Percentiles rank a stretch among this genome's conserved stretches.
Conservation (phyloP, 2,888 invertebrate species). For the Tillus elongatus region DNA sequence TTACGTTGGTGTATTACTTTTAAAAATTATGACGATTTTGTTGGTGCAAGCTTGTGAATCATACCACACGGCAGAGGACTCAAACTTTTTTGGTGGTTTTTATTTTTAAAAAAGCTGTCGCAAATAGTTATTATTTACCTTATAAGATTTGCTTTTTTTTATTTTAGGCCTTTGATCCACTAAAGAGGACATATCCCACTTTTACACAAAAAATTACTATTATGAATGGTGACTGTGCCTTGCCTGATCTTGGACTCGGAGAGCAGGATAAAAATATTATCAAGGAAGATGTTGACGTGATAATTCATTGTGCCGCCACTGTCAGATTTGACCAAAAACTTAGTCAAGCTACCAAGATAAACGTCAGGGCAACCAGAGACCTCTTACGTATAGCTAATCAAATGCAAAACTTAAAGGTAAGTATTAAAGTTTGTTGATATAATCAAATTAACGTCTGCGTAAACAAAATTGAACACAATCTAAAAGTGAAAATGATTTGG, state of each 20-base stretch:
- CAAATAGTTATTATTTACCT: no score
- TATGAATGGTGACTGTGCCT: slow-evolving; percentile 48
- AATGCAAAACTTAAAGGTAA: slow-evolving; percentile 56
- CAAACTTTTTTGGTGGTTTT: no score
- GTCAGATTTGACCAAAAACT: slow-evolving; percentile 67
- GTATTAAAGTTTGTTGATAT: no score
- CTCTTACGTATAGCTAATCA: slow-evolving; percentile 55
- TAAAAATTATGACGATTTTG: no score
- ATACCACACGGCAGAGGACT: no score
- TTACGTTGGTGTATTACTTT: no score
- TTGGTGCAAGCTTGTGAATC: no score
- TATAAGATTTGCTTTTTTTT: no score
- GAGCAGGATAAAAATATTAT: slow-evolving; percentile 44
- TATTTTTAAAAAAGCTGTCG: no score
- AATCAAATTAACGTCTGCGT: no score
- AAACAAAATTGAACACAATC: no score
- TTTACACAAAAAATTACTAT: slow-evolving; percentile 48
- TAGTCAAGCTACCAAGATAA: slow-evolving; percentile 57
- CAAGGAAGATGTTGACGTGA: slow-evolving; percentile 49
- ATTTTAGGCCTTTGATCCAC: slow-evolving; percentile 45
- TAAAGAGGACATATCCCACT: slow-evolving; percentile 45
- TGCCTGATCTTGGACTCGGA: slow-evolving; percentile 46
- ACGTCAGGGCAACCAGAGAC: slow-evolving; percentile 56
- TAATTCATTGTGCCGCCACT: slow-evolving; percentile 70
- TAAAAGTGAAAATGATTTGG: no score